A percentile compares a stretch with the other conserved stretches of the same genome.
phyloP scores from a whole-genome alignment of 1,140 invertebrate genomes.

The Octopus sinensis region DNA sequence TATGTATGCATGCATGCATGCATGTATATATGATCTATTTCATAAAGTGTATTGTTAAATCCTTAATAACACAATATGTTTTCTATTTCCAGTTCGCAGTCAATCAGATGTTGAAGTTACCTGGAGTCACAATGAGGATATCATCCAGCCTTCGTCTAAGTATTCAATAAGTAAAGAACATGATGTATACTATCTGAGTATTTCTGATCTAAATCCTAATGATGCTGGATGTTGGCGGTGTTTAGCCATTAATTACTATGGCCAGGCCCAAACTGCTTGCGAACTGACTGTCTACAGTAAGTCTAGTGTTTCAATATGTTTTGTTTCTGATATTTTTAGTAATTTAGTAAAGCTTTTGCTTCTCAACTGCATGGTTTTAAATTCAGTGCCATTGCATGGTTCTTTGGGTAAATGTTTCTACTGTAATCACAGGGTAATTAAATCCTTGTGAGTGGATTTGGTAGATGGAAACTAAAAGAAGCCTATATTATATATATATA shows the following conservation, averaged over 20 bases:
- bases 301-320: conserved; percentile 19
- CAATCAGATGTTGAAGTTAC: conserved; percentile 47
- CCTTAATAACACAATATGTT: neutral
- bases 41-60: too few relatives aligned
- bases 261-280: conserved; percentile 89
- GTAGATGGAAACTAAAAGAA: too few relatives aligned
- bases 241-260: conserved; percentile 85
- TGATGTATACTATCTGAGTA: conserved; percentile 89
- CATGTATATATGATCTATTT: too few relatives aligned
- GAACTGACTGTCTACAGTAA: conserved; percentile 94
- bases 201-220: conserved; percentile 84
- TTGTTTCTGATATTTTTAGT: neutral
- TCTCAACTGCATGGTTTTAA: too few relatives aligned
- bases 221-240: conserved; percentile 96
- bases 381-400: too few relatives aligned
- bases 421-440: too few relatives aligned
- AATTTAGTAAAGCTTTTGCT: too few relatives aligned
- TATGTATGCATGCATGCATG: too few relatives aligned
- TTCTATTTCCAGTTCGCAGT: conserved; percentile 41
- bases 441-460: too few relatives aligned
- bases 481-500: too few relatives aligned
- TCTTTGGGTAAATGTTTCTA: too few relatives aligned
- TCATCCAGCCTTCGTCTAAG: conserved; percentile 32
- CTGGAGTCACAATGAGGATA: conserved; percentile 46
- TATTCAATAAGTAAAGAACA: conserved; percentile 41